Evolutionary conservation across 2,888 invertebrate genomes (phyloP).

Genomic region (Spilosoma lubricipeda): DNA sequence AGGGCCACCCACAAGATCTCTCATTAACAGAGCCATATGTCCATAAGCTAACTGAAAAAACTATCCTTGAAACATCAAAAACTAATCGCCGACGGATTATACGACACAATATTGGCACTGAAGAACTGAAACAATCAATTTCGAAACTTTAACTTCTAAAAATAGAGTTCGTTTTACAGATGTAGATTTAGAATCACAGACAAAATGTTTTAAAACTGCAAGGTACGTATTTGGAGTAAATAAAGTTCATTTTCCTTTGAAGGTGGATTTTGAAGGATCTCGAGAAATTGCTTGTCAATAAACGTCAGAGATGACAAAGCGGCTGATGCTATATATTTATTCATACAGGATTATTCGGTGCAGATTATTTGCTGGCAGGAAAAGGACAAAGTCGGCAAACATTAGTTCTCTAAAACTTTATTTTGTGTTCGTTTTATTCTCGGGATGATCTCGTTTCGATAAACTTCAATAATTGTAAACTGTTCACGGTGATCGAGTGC

Average conservation of each 20-base stretch:
- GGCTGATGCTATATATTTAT: slow-evolving; percentile 76
- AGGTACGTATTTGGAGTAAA: slow-evolving; percentile 5
- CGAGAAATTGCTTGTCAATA: slow-evolving; percentile 76
- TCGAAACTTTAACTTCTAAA: neutral
- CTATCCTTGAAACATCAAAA: slow-evolving; percentile 75
- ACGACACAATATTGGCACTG: slow-evolving; percentile 48
- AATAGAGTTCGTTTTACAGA: slow-evolving; percentile 22
- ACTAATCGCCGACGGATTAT: slow-evolving; percentile 83
- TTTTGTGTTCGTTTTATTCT: slow-evolving; percentile 64
- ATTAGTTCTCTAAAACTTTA: slow-evolving; percentile 71
- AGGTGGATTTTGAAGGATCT: slow-evolving; percentile 21
- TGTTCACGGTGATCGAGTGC: slow-evolving; percentile 67
- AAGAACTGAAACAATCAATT: slow-evolving; percentile 17
- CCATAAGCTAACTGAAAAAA: slow-evolving; percentile 78
- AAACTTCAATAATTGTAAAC: slow-evolving; percentile 71
- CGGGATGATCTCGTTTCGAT: slow-evolving; percentile 75
- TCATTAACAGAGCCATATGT: slow-evolving; percentile 82
- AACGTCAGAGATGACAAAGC: slow-evolving; percentile 80
- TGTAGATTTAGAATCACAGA: neutral
- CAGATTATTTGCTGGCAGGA: slow-evolving; percentile 70
- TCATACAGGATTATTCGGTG: slow-evolving; percentile 80
- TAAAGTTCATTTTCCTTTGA: slow-evolving; percentile 32
- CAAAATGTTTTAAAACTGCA: slow-evolving; percentile 13
- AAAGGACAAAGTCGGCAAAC: slow-evolving; percentile 76
- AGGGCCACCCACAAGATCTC: slow-evolving; percentile 74